Conservation (phyloP, 2,113 vertebrate genomes). For the Engystomops pustulosus region DNA sequence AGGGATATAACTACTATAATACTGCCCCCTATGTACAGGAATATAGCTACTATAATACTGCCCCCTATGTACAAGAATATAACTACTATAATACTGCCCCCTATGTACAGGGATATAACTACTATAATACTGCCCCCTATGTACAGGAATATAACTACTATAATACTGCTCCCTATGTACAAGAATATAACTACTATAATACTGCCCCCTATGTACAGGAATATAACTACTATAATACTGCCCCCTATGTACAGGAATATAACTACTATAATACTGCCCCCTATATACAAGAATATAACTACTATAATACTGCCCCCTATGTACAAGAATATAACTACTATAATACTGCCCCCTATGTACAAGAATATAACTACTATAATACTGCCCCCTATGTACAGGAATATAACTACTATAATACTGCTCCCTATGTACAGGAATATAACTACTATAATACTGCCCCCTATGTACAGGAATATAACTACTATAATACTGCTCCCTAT, state of each 20-base stretch:
- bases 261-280: slow-evolving; percentile 1
- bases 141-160: background rate
- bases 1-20: slow-evolving; percentile 16
- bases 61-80: background rate
- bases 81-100: slow-evolving; percentile 3
- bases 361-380: too few species aligned
- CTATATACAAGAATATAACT: slow-evolving; percentile 1
- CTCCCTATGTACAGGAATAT: background rate
- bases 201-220: background rate
- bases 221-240: slow-evolving; percentile 11
- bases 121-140: slow-evolving; percentile 5
- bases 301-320: slow-evolving; percentile 9
- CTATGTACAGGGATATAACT: slow-evolving; percentile 3
- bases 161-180: background rate
- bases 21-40: background rate
- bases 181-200: slow-evolving; percentile 13
- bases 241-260: background rate
- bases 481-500: background rate
- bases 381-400: background rate
- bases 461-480: slow-evolving; percentile 2
- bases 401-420: slow-evolving; percentile 2
- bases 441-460: background rate
- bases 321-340: slow-evolving; percentile 6
- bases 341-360: too few species aligned
- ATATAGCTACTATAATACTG: background rate